Percentiles rank a stretch among this genome's conserved stretches.
Conservation (phyloP, 2,797 vertebrate genomes). For the Mallotus villosus region DNA sequence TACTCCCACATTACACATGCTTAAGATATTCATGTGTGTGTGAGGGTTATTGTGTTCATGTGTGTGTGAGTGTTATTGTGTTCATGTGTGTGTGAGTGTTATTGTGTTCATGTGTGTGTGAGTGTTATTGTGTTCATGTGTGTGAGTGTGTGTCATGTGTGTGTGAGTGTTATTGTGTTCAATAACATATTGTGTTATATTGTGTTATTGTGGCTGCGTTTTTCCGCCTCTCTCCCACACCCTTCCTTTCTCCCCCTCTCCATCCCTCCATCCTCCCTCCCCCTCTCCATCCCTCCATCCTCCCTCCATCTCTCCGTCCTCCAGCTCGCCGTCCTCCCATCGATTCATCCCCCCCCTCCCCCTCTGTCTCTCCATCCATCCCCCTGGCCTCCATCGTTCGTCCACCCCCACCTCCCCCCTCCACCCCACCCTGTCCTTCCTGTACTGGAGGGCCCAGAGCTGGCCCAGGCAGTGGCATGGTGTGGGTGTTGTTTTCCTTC, state of each 20-base stretch:
- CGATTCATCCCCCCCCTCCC: too few species aligned
- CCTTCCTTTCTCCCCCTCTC: conserved; percentile 47
- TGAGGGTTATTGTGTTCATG: too few species aligned
- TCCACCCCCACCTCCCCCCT: background rate
- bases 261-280: conserved; percentile 19
- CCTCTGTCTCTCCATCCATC: too few species aligned
- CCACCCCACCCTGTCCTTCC: conserved; percentile 66
- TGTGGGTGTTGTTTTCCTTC: conserved; percentile 71
- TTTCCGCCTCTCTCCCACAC: too few species aligned
- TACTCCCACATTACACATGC: conserved; percentile 78
- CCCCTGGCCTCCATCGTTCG: too few species aligned
- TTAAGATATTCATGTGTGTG: conserved; percentile 68
- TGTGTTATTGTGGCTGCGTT: too few species aligned
- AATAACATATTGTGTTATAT: too few species aligned
- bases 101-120: conserved; percentile 40
- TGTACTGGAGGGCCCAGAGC: conserved; percentile 60
- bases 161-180: conserved; percentile 22
- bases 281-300: background rate
- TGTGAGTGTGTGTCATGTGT: too few species aligned
- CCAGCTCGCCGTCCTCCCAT: too few species aligned
- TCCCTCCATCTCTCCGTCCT: too few species aligned
- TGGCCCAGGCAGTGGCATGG: conserved; percentile 72
- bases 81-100: conserved; percentile 42
- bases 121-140: conserved; percentile 22
- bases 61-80: conserved; percentile 16